Evolutionary conservation across 1,140 invertebrate genomes (phyloP), one percentile per base, ranked within the genome.

Genomic region (Nilaparvata lugens): DNA sequence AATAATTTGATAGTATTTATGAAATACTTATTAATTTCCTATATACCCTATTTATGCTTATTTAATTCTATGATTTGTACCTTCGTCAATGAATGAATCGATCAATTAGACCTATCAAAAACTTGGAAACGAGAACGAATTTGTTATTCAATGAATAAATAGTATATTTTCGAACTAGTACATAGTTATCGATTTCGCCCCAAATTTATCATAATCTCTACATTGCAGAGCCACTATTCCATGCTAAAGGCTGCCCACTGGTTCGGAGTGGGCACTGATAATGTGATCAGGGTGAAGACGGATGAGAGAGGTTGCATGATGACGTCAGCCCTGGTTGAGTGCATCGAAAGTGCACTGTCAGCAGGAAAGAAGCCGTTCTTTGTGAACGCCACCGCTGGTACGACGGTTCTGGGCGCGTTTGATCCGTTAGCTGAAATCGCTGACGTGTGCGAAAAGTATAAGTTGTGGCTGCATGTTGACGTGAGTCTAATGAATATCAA

Each of bases 161-260:
- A n/a, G n/a, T n/a, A n/a, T n/a, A n/a, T n/a, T n/a, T n/a, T n/a
- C n/a, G n/a, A n/a, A n/a, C n/a, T n/a, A n/a, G n/a, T n/a, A n/a
- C n/a, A n/a, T n/a, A n/a, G n/a, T n/a, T n/a, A n/a, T n/a, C n/a
- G n/a, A n/a, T n/a, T n/a, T n/a, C n/a, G n/a, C n/a, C n/a, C n/a
- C n/a, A n/a, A n/a, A n/a, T n/a, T n/a, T n/a, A n/a, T n/a, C n/a
- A n/a, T n/a, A n/a, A n/a, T n/a, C n/a, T n/a, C n/a, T n/a, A n/a
- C n/a, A n/a, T n/a, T n/a, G n/a, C 70, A 83, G 85, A 76, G 87
- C 59, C 94, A 97, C 73, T 97, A 95, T 72, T 96, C 93, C 0
- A 82, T 95, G 14, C 78, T 80, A 63, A 91, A 92, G 74, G 83
- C 79, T 2, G 83, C 85, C 1, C 83, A 89, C 67, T 88, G 91